Evolutionary conservation across 2,888 invertebrate genomes (phyloP), one percentile per base, ranked within the genome.

Genomic region (Rhogogaster chlorosoma): DNA sequence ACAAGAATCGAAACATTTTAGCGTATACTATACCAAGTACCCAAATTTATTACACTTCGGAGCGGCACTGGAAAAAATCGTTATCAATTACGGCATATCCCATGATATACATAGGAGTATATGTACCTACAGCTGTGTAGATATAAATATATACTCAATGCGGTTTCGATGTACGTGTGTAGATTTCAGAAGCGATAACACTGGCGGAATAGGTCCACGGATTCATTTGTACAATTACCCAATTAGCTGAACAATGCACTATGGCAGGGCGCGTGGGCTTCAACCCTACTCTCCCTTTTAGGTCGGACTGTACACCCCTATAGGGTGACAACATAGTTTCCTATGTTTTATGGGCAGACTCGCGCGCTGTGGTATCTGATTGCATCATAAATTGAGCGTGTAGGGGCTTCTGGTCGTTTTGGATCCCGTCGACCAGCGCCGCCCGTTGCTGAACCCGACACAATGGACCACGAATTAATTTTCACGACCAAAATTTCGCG

Each of bases 261-360:
- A 42, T 38, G 53, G 75, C 75, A 18, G 18, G 29, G 78, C 32
- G 78, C 29, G 38, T 26, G 32, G 49, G 42, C n/a, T 61, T 36
- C 61, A 36, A 61, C 61, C 80, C 57, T 57, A 42, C n/a, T 73
- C 12, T 22, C 80, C 57, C 86, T 88, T 90, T 88, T 89, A 86
- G 26, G 84, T 77, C 73, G 77, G 89, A 89, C 86, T 89, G 89
- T 89, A 90, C 90, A 85, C 87, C 87, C 88, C 80, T 80, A 87
- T 88, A 88, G 88, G 91, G 90, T 89, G 90, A 91, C 91, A 90
- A 89, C 90, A 90, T 91, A 90, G 91, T 91, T 91, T 90, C 89
- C 89, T 89, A 90, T 91, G 90, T 91, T 91, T 91, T 91, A 91
- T 91, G 91, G 91, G 90, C 91, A 90, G 91, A 89, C 89, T 89